A percentile compares a stretch with the other conserved stretches of the same genome.
Conservation (phyloP, 2,113 vertebrate species). For the Prochilodus magdalenae region DNA sequence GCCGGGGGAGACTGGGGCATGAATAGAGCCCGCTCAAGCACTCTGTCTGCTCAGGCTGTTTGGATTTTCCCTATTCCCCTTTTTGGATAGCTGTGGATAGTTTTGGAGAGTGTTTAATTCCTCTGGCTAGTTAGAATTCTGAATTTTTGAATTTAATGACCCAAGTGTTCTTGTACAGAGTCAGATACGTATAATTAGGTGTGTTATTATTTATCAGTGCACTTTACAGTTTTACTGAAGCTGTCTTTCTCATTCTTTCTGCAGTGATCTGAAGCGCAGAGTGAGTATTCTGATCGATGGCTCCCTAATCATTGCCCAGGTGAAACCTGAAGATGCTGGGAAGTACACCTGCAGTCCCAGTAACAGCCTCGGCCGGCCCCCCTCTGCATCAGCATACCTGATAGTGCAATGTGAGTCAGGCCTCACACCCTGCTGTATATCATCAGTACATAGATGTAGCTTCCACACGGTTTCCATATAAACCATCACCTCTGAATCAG, state of each 20-base stretch:
- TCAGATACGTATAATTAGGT: not conserved
- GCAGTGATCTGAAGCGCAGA: conserved; percentile 92
- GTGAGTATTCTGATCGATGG: conserved; percentile 97
- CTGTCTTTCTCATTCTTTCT: conserved; percentile 13
- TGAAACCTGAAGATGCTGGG: conserved; percentile 94
- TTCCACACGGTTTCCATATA: not conserved
- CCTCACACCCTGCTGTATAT: not conserved
- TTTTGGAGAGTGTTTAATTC: conserved; percentile 13
- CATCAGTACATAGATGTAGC: not conserved
- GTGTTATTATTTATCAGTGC: not conserved
- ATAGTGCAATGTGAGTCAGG: conserved; percentile 93
- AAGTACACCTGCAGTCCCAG: conserved; percentile 96
- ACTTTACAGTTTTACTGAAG: conserved; percentile 1
- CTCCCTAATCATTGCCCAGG: conserved; percentile 94
- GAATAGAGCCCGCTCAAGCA: conserved; percentile 14
- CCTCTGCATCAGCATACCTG: conserved; percentile 93
- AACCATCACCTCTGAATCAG: not conserved
- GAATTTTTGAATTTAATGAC: not conserved
- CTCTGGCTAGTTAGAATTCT: not conserved
- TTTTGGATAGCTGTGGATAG: conserved; percentile 4
- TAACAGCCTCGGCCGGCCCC: conserved; percentile 95
- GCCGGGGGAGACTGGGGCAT: conserved; percentile 59
- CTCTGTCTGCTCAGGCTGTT: conserved; percentile 7
- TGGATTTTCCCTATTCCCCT: not conserved
- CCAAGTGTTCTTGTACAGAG: not conserved